These are phyloP conservation scores for Cremastobaeus sp. DNA, from an alignment of 2,888 invertebrate genomes.

Conservation along the genomic window DNA sequence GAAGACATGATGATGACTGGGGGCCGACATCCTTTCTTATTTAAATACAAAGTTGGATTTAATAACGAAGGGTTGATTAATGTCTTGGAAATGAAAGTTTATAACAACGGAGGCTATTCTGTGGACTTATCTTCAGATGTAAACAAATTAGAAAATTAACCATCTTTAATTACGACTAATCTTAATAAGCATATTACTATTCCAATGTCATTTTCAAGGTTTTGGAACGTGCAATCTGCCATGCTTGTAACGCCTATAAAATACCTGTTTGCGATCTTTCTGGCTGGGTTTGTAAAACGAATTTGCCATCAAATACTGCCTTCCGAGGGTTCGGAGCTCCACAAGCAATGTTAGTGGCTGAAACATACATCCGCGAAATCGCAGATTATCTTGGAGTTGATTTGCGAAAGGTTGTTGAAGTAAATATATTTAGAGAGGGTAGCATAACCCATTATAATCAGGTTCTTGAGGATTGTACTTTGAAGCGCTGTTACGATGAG, in stretches of 20 bases:
- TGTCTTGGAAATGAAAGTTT: slow-evolving; percentile 85
- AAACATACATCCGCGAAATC: slow-evolving; percentile 87
- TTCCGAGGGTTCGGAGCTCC: slow-evolving; percentile 94
- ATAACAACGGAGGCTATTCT: slow-evolving; percentile 89
- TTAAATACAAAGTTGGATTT: slow-evolving; percentile 89
- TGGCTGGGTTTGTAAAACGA: slow-evolving; percentile 89
- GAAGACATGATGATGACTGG: slow-evolving; percentile 95
- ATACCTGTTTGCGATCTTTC: slow-evolving; percentile 85
- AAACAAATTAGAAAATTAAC: slow-evolving; percentile 69
- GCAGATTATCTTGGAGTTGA: slow-evolving; percentile 84
- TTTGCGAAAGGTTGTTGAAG: slow-evolving; percentile 81
- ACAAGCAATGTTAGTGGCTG: slow-evolving; percentile 91
- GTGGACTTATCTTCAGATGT: slow-evolving; percentile 88
- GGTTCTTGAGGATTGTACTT: slow-evolving; percentile 84
- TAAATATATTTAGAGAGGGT: slow-evolving; percentile 89
- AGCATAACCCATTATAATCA: slow-evolving; percentile 87
- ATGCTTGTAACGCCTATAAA: slow-evolving; percentile 88
- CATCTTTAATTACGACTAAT: slow-evolving; percentile 1
- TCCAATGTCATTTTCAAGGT: slow-evolving; percentile 79
- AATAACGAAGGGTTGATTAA: slow-evolving; percentile 85
- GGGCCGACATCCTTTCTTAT: slow-evolving; percentile 90
- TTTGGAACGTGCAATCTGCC: slow-evolving; percentile 88
- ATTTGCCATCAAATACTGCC: slow-evolving; percentile 93
- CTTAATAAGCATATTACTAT: not conserved
- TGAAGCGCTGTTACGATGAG: slow-evolving; percentile 87